These are phyloP conservation scores for Rhyacophila evoluta DNA, from an alignment of 2,888 invertebrate species.

Conservation along the genomic window DNA sequence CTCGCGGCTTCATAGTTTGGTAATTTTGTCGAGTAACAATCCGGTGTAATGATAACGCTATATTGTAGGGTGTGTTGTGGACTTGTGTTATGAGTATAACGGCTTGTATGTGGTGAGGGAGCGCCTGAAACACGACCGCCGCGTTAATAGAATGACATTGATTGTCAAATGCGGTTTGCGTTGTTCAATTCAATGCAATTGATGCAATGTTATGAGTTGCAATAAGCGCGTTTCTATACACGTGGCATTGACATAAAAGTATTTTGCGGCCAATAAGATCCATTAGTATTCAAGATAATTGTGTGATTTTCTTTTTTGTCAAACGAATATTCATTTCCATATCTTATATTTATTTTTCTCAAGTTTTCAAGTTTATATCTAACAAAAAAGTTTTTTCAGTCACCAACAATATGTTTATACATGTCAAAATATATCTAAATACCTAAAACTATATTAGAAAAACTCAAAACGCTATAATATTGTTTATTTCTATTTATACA, in stretches of 20 bases:
- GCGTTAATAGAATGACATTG: constrained; percentile 33
- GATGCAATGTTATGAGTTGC: constrained; percentile 1
- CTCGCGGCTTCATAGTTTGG: constrained; percentile 36
- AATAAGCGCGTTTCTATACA: neutral
- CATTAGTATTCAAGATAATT: too few relatives aligned
- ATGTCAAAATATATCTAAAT: too few relatives aligned
- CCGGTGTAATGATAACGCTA: constrained; percentile 31
- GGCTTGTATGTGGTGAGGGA: constrained; percentile 31
- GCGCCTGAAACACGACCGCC: constrained; percentile 32
- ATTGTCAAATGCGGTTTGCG: constrained; percentile 27
- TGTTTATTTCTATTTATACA: too few relatives aligned
- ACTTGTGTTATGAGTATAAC: constrained; percentile 27
- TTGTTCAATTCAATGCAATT: neutral
- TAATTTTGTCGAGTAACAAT: constrained; percentile 41
- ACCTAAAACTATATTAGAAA: too few relatives aligned
- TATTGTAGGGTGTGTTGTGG: constrained; percentile 23
- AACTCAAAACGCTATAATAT: too few relatives aligned
- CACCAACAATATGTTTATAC: too few relatives aligned
- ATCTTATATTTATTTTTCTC: too few relatives aligned
- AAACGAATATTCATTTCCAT: too few relatives aligned
- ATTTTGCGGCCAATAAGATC: too few relatives aligned
- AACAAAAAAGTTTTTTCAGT: too few relatives aligned
- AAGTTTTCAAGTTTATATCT: too few relatives aligned
- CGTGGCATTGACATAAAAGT: neutral
- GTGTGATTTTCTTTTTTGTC: too few relatives aligned